phyloP scores from a whole-genome alignment of 2,113 vertebrate genomes.

The Bubo bubo region DNA sequence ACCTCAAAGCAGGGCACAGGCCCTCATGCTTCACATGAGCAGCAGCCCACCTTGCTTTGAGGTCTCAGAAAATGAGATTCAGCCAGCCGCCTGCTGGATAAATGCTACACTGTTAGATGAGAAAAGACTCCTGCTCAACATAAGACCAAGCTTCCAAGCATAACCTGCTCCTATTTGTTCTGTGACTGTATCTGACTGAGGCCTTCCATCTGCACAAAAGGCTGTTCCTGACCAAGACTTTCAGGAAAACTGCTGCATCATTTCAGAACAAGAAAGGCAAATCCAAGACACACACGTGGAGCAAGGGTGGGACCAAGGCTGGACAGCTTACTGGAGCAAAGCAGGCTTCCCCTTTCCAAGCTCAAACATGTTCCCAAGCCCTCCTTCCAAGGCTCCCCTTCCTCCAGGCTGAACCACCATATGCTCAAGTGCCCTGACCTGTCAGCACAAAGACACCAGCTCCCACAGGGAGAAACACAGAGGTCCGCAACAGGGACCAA shows the following conservation, averaged over 20 bases:
- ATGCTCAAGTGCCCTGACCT: background rate
- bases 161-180: background rate
- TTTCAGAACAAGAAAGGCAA: conserved; percentile 16
- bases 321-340: background rate
- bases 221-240: background rate
- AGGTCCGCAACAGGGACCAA: conserved; percentile 3
- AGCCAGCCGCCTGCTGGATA: background rate
- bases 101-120: background rate
- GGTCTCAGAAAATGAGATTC: background rate
- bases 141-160: background rate
- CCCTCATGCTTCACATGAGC: background rate
- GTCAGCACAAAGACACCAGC: conserved; percentile 32
- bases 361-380: background rate
- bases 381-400: background rate
- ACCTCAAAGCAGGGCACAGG: background rate
- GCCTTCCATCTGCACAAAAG: background rate
- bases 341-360: background rate
- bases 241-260: background rate
- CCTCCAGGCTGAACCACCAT: background rate
- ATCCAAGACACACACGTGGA: background rate
- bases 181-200: background rate
- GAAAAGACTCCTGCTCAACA: background rate
- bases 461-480: conserved; percentile 49
- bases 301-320: background rate
- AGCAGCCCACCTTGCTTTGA: background rate